Conservation (phyloP, 2,797 vertebrate species). For the Cossypha niveicapilla region DNA sequence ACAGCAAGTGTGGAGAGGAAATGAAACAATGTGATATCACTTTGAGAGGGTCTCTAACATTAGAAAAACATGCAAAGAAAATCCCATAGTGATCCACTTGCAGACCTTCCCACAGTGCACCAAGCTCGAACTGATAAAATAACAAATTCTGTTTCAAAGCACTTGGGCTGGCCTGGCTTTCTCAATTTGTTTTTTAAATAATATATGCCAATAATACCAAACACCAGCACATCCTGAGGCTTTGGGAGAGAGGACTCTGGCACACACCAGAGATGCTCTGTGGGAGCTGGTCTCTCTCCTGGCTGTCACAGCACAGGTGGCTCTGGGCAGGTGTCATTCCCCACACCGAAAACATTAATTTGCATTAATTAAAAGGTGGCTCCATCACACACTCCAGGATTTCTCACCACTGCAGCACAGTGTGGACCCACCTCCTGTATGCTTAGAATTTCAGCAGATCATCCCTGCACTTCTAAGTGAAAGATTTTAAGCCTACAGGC, state of each 20-base stretch:
- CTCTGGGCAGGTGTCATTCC: background rate
- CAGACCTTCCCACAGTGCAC: background rate
- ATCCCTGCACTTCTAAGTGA: background rate
- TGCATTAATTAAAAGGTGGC: background rate
- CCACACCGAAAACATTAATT: background rate
- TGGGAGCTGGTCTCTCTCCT: background rate
- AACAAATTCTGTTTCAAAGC: background rate
- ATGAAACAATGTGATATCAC: background rate
- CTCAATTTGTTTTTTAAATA: background rate
- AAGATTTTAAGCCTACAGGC: background rate
- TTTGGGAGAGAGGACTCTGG: background rate
- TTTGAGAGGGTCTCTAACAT: background rate
- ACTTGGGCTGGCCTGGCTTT: background rate
- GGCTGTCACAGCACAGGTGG: background rate
- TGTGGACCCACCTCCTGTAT: accelerated
- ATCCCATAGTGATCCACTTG: background rate
- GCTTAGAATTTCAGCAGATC: background rate
- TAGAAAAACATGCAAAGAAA: background rate
- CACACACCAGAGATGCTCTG: background rate
- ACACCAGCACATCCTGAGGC: accelerated
- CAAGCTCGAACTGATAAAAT: background rate
- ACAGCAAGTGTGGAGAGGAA: background rate
- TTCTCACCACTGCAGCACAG: background rate
- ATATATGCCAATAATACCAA: background rate
- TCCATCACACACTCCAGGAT: background rate